Conservation (phyloP, 2,888 invertebrate genomes). For the Melanargia galathea region DNA sequence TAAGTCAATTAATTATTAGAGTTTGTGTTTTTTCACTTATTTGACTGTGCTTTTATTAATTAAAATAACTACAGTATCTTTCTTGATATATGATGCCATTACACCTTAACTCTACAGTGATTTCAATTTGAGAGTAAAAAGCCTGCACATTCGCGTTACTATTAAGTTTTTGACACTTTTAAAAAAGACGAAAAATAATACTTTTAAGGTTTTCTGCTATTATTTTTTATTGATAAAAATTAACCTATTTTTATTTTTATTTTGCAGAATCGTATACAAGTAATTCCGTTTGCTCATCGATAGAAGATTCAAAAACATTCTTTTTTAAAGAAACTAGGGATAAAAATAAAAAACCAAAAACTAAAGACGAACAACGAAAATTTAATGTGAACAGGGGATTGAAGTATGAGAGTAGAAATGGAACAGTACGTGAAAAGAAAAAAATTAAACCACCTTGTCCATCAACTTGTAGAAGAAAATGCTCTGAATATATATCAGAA, state of each 20-base stretch:
- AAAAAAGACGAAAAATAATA: no score
- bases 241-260: background rate
- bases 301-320: background rate
- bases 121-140: no score
- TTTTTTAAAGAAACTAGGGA: background rate
- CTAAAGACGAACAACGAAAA: background rate
- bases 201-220: no score
- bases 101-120: no score
- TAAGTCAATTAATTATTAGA: no score
- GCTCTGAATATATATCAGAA: background rate
- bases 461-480: background rate
- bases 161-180: no score
- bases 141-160: no score
- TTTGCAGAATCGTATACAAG: background rate
- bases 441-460: background rate
- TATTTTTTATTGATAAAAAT: background rate
- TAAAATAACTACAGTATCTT: no score
- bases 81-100: no score
- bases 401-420: background rate
- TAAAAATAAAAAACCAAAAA: background rate
- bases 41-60: no score
- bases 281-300: background rate
- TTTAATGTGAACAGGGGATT: background rate
- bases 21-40: no score
- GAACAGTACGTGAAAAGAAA: background rate